Base-by-base conservation (phyloP, 1,140 invertebrate genomes). In the Pogonus chalceus region DNA sequence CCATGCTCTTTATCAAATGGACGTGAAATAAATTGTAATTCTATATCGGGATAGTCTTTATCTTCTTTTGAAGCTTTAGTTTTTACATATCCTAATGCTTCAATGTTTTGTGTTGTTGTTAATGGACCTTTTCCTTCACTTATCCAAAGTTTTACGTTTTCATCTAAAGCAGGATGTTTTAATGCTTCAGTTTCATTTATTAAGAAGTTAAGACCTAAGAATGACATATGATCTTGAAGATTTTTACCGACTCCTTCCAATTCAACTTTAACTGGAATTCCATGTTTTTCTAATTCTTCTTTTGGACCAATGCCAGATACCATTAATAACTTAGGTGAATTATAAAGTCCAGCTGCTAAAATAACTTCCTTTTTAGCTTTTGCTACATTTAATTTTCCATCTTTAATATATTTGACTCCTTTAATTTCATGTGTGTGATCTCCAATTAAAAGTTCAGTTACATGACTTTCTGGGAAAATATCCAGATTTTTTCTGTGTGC, bases 291-390 rank as follows among this genome's bases (percentile, higher is more conserved):
- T 7, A 84, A 62, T 35, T 81, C 72, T 37, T 76, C 67, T 24
- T 69, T 78, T 10, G 87, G 85, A 0, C 88, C 89, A 4, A 92
- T 75, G 0, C 90, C 90, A 1, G 85, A 88, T 0, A 91, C 71
- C 82, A 90, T 87, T 22, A 92, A 67, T 7, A 92, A 59, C 67
- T 91, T 87, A 0, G 88, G 85, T 1, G 87, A 85, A 64, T 85
- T 85, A 26, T 91, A 81, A 0, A 86, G 75, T 0, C 88, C 89
- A 9, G 84, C 85, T 26, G 83, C 81, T 7, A 85, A 56, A 26
- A 85, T 82, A 0, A 85, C 77, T 68, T 88, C 86, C 59, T 80
- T 85, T n/a, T 65, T 71, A 0, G 81, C 82, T 52, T 69, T 70
- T 3, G 79, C 74, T 26, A 65, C 66, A 49, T 72, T 74, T 1